Evolutionary conservation across 2,113 vertebrate genomes (phyloP).

Genomic region (Leptobrachium ailaonicum): DNA sequence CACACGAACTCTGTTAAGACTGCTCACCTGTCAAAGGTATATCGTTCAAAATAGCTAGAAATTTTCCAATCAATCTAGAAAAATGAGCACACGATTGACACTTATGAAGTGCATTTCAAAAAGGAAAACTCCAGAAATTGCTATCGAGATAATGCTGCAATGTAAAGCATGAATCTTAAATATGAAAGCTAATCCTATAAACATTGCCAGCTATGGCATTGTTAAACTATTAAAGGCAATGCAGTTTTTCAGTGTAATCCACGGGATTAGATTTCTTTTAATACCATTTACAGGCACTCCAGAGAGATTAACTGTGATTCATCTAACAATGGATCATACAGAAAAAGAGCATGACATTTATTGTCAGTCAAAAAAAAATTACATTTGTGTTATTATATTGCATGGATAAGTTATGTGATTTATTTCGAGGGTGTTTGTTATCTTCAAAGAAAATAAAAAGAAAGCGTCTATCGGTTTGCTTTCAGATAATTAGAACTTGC

Average conservation of each 20-base stretch:
- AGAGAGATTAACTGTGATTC: constrained; percentile 30
- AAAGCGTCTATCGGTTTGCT: no score
- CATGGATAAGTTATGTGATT: no score
- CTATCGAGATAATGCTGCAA: constrained; percentile 16
- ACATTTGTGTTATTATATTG: no score
- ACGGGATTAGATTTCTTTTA: constrained; percentile 13
- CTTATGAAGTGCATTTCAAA: constrained; percentile 15
- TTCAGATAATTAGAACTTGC: no score
- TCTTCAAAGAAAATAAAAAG: no score
- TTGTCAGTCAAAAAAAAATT: constrained; percentile 1
- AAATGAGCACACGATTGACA: constrained; percentile 19
- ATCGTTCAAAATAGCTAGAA: constrained; percentile 38
- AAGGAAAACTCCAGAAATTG: constrained; percentile 20
- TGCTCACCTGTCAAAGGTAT: constrained; percentile 43
- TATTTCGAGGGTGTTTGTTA: no score
- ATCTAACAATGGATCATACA: constrained; percentile 26
- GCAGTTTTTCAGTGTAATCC: not conserved
- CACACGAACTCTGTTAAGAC: constrained; percentile 20
- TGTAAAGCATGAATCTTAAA: constrained; percentile 21
- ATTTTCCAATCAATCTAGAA: constrained; percentile 37
- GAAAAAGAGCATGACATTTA: not conserved
- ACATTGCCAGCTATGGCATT: constrained; percentile 6
- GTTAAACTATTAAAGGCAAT: constrained; percentile 1
- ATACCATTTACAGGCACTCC: constrained; percentile 38
- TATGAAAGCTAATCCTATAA: constrained; percentile 7